Conservation (phyloP, 2,888 invertebrate genomes). For the Polia nebulosa region DNA sequence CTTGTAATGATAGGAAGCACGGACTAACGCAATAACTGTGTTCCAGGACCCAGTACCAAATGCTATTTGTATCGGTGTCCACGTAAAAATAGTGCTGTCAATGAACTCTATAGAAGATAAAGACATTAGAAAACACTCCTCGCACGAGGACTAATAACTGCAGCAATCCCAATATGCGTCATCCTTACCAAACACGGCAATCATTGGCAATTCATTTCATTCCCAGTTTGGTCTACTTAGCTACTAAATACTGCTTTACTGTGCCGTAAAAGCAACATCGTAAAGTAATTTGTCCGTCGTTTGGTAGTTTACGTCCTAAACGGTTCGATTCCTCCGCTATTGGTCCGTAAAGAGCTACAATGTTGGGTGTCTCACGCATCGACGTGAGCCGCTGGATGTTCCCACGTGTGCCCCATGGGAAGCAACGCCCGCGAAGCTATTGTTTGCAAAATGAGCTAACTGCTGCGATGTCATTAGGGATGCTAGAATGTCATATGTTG, state of each 20-base stretch:
- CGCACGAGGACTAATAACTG: too few species aligned
- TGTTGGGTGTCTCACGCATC: conserved; percentile 55
- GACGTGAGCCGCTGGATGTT: conserved; percentile 47
- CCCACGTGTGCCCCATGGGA: conserved; percentile 66
- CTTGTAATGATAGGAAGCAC: too few species aligned
- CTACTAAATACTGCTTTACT: conserved; percentile 8
- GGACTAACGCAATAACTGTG: too few species aligned
- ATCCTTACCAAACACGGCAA: background rate
- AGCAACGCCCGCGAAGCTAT: conserved; percentile 35
- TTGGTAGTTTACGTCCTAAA: conserved; percentile 5
- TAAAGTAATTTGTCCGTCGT: conserved; percentile 18
- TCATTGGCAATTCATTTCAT: conserved; percentile 4
- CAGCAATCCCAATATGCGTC: background rate
- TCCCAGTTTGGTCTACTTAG: background rate
- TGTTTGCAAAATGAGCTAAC: conserved; percentile 60
- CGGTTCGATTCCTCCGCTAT: conserved; percentile 3
- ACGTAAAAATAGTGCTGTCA: background rate
- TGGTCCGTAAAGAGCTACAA: conserved; percentile 8
- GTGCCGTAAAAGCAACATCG: background rate
- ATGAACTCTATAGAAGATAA: background rate
- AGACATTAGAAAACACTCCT: conserved; percentile 3
- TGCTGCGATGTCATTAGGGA: conserved; percentile 41
- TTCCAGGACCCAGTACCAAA: background rate
- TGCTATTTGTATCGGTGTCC: background rate
- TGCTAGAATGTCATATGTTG: conserved; percentile 3